These are phyloP conservation scores for Lordiphosa andalusiaca DNA, from an alignment of 2,888 invertebrate species.

Conservation along the genomic window DNA sequence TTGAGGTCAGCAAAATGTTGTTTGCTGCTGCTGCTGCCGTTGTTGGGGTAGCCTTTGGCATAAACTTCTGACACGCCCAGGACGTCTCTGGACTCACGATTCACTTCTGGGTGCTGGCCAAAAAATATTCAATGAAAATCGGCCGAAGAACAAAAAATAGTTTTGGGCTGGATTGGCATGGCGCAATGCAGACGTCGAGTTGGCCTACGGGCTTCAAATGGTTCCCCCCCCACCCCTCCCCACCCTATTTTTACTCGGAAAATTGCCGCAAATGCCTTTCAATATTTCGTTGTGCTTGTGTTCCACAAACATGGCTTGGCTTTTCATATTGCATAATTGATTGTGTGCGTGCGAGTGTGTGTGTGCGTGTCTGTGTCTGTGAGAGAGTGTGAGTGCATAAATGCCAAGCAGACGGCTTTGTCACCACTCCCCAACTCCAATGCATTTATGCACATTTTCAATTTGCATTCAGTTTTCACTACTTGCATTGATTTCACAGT, in stretches of 20 bases:
- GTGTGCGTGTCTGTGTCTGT: too few relatives aligned
- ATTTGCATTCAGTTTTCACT: conserved; percentile 47
- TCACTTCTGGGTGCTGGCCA: conserved; percentile 17
- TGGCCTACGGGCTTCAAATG: conserved; percentile 22
- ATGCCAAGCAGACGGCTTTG: conserved; percentile 35
- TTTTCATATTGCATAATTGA: conserved; percentile 70
- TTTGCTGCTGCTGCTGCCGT: conserved; percentile 23
- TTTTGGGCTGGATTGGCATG: conserved; percentile 36
- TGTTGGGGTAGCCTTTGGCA: conserved; percentile 59
- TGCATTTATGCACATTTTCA: conserved; percentile 55
- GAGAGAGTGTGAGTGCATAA: conserved; percentile 26
- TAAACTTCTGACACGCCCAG: conserved; percentile 59
- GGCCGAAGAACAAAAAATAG: conserved; percentile 38
- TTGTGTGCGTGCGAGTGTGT: conserved; percentile 34
- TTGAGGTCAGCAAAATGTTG: conserved; percentile 67
- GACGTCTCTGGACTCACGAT: conserved; percentile 13
- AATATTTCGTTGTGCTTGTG: conserved; percentile 50
- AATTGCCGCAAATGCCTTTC: conserved; percentile 69
- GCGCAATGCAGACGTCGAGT: conserved; percentile 53
- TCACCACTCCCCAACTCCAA: conserved; percentile 19
- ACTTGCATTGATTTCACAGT: conserved; percentile 32
- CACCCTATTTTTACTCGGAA: conserved; percentile 25
- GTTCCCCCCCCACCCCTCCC: background rate
- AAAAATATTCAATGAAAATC: conserved; percentile 65
- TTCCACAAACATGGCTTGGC: conserved; percentile 53